phyloP scores from a whole-genome alignment of 2,797 vertebrate species.

The Sparus aurata region DNA sequence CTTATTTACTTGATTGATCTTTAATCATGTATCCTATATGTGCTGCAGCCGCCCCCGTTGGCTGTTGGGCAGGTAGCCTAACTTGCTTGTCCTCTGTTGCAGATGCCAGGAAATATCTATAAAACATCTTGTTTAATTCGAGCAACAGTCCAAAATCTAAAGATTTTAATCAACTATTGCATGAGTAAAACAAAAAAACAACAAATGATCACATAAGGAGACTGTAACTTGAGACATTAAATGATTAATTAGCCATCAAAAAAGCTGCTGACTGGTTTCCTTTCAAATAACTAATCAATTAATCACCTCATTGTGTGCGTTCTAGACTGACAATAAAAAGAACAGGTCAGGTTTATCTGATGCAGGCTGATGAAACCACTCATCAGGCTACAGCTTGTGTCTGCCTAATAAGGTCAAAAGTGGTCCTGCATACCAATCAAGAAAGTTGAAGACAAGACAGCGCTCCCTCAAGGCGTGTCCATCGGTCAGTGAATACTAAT shows the following conservation, averaged over 20 bases:
- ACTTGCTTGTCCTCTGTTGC: no score
- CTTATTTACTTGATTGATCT: neutral
- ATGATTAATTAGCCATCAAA: neutral
- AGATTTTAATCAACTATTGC: neutral
- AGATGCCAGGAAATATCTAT: neutral
- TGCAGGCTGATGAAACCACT: neutral
- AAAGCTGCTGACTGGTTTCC: neutral
- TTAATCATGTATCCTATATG: neutral
- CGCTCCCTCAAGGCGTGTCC: slow-evolving; percentile 40
- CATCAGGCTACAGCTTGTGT: slow-evolving; percentile 10
- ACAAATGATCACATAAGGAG: neutral
- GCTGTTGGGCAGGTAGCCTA: no score
- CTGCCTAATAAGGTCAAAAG: slow-evolving; percentile 11
- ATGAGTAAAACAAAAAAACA: neutral
- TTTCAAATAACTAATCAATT: neutral
- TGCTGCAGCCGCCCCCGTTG: no score
- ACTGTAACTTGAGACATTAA: neutral
- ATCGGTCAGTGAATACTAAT: slow-evolving; percentile 50
- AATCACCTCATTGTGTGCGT: neutral
- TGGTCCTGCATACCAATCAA: slow-evolving; percentile 11
- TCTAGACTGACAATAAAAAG: neutral
- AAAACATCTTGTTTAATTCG: neutral
- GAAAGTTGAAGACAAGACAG: slow-evolving; percentile 17
- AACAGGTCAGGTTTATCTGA: slow-evolving; percentile 1
- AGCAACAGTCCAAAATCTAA: no score